A percentile compares a stretch with the other conserved stretches of the same genome.
Evolutionary conservation across 2,888 invertebrate genomes (phyloP).

Genomic region (Horisme vitalbata): DNA sequence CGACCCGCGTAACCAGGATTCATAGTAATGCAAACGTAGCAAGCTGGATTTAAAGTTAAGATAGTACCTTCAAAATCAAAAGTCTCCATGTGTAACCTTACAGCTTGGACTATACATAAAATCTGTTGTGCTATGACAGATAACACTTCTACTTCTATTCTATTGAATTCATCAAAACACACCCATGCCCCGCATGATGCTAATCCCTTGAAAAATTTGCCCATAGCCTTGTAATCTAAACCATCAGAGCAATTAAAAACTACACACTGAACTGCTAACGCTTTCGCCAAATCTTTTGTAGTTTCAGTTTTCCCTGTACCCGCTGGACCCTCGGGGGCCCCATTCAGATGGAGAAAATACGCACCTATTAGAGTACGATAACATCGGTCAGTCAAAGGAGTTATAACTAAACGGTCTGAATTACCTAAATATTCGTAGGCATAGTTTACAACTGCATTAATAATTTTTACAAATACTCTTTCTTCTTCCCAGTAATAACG

Average conservation of each 20-base stretch:
- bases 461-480: conserved; percentile 86
- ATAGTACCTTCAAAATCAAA: conserved; percentile 92
- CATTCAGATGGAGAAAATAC: conserved; percentile 91
- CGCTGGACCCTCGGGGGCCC: conserved; percentile 93
- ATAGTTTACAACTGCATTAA: conserved; percentile 90
- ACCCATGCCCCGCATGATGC: conserved; percentile 94
- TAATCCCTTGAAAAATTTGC: conserved; percentile 92
- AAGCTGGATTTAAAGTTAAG: conserved; percentile 87
- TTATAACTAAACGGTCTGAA: conserved; percentile 88
- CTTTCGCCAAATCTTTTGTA: conserved; percentile 95
- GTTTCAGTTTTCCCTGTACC: conserved; percentile 96
- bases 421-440: conserved; percentile 95
- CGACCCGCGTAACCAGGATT: conserved; percentile 92
- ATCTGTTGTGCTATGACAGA: conserved; percentile 95
- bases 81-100: conserved; percentile 84
- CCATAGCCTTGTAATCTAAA: conserved; percentile 93
- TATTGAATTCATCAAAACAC: conserved; percentile 94
- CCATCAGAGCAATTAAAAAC: conserved; percentile 95
- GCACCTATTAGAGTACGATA: conserved; percentile 93
- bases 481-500: conserved; percentile 91
- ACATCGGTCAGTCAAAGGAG: conserved; percentile 90
- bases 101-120: conserved; percentile 89
- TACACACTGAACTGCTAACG: conserved; percentile 94
- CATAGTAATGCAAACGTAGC: conserved; percentile 92
- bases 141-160: conserved; percentile 92